Evolutionary conservation across 2,888 invertebrate species (phyloP), one percentile per base, ranked within the genome.

Genomic region (Rapana venosa): DNA sequence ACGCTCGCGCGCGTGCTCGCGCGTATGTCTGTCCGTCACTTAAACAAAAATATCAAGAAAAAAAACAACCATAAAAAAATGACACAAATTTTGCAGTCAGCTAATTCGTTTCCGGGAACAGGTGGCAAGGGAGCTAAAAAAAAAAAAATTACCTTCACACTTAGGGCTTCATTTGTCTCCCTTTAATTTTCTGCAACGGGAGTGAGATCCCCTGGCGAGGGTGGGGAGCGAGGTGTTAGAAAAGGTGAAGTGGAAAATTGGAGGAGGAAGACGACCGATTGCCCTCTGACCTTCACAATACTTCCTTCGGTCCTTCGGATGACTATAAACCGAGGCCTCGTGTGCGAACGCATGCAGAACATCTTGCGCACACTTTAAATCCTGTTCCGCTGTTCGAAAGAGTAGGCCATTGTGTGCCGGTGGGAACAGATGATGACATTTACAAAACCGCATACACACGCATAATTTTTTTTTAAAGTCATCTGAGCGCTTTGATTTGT

Each of bases 141-240:
- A 58, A 81, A 81, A 47, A 47, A 47, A 47, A 47, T 84, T 84
- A 84, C 84, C 84, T 84, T 84, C 84, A 84, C 84, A 84, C 84
- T 30, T 58, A 26, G 30, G 30, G 56, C 30, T 58, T 84, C 58
- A 56, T 84, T 84, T 84, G 84, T 84, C 84, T 84, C 84, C 56
- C 84, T 84, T 84, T 58, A 56, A 84, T 84, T 84, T 58, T 4
- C 26, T 58, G 84, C 83, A 35, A 47, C 83, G 11, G 26, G 32
- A 22, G 84, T 84, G n/a, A 58, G n/a, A 58, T 56, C 84, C 84
- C 84, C 30, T 84, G 56, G 84, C 17, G 84, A 58, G 4, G 15
- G 47, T 47, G 58, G n/a, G 17, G 36, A 15, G 30, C n/a, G 0
- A 58, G 84, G 84, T 58, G 84, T 84, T 58, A 58, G 84, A 58